Base-by-base conservation (phyloP, 2,113 vertebrate species). In the Atractosteus spatula region DNA sequence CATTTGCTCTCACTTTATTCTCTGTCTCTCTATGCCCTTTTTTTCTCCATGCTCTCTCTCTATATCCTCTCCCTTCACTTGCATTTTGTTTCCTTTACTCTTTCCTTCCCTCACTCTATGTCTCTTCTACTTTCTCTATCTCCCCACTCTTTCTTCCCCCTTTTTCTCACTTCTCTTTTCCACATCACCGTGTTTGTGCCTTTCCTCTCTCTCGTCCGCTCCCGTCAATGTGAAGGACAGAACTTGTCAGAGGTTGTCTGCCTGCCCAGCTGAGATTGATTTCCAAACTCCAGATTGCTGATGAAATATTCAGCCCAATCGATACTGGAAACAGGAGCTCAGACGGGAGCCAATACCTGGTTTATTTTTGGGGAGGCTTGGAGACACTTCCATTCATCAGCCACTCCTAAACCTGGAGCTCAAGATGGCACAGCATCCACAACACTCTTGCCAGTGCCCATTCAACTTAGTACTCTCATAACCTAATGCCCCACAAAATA, bases 301-400 rank as follows among this genome's bases (percentile, higher is more conserved):
- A 85, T 87, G 89, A 92, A 90, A 91, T 89, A 89, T 87, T 86
- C 87, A 88, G 85, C 83, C 76, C 47, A 84, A 91, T 89, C 84
- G 88, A 93, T 91, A 77, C 41, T 65, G 76, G 74, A 89, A 88
- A 88, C 62, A 42, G 71, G 43, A 64, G 41, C 17, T 66, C 47
- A 43, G 44, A 7, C 66, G 5, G 5, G 42, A 65, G 71, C 11
- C 14, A 16, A 66, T 56, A 29, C 16, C 62, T 14, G 8, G 68
- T 43, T 17, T 43, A 65, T 74, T 74, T 74, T 70, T 66, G 42
- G 42, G 51, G 41, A 73, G 62, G 42, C 56, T 61, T n/a, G 8
- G 8, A 61, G 69, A 70, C 68, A 47, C 51, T 8, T 65, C 68
- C 41, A 70, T 74, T 43, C 62, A 70, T 74, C 68, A 74, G 13